phyloP scores from a whole-genome alignment of 2,113 vertebrate species.

The Salvelinus sp. region DNA sequence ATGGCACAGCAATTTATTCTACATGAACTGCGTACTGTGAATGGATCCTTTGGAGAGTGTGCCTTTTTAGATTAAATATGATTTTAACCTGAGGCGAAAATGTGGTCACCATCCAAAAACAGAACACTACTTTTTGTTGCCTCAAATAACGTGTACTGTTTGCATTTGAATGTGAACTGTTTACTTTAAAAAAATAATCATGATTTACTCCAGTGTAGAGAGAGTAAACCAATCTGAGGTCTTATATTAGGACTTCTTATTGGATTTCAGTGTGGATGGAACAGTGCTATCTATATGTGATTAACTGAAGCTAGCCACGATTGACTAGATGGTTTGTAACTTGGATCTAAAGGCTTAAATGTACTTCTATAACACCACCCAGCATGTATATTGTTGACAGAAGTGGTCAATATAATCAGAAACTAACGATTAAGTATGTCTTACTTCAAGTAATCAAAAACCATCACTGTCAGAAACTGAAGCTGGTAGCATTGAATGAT shows the following conservation, averaged over 20 bases:
- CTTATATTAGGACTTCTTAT: conserved; percentile 20
- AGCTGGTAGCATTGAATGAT: conserved; percentile 57
- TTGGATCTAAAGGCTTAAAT: conserved; percentile 21
- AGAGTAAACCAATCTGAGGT: conserved; percentile 6
- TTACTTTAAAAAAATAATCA: conserved; percentile 20
- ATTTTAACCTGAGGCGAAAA: neutral
- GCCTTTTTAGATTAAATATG: conserved; percentile 5
- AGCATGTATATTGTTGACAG: conserved; percentile 30
- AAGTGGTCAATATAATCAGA: conserved; percentile 23
- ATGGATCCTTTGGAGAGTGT: neutral
- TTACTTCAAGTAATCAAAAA: conserved; percentile 25
- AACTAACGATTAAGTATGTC: conserved; percentile 48
- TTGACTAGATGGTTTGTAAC: conserved; percentile 43
- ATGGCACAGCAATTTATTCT: neutral
- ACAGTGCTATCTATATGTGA: conserved; percentile 11
- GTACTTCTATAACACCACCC: conserved; percentile 23
- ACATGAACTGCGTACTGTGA: conserved; percentile 1
- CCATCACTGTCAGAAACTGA: conserved; percentile 44
- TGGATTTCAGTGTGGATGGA: neutral
- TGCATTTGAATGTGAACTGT: conserved; percentile 26
- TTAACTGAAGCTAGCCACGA: conserved; percentile 27
- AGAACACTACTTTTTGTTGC: neutral
- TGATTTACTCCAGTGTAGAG: conserved; percentile 18
- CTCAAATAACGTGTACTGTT: conserved; percentile 24
- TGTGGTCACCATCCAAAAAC: neutral